Evolutionary conservation across 2,797 vertebrate species (phyloP), one percentile per base, ranked within the genome.

Genomic region (Vultur gryphus): DNA sequence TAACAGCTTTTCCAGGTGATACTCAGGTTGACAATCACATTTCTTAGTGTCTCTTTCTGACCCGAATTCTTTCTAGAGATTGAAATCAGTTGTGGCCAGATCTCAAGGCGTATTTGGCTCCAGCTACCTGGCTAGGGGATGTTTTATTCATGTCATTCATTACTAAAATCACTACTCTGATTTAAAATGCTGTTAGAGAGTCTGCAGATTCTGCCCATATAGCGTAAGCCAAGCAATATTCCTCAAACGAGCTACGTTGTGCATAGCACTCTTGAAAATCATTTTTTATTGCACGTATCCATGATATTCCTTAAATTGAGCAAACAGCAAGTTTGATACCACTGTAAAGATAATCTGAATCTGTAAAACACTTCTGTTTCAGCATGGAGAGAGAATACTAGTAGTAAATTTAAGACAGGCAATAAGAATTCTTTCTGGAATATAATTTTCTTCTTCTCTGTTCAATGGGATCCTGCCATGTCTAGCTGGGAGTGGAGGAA

Each of bases 141-240:
- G 57, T 89, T 96, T 95, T 94, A 97, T 95, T 95, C 29, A 65
- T 87, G 71, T 92, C 44, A 71, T 85, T 92, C 44, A 71, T 85
- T 85, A 87, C 51, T 80, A 49, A 85, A 87, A 90, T 75, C 70
- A 82, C 80, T 87, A 18, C 75, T 82, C 70, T 6, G 8, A 87
- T 93, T 87, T 93, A 89, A 95, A 95, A 87, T 55, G 51, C 44
- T 92, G 71, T 93, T 73, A 84, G 66, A 78, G 58, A 83, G 55
- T 29, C 84, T 77, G 48, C 73, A 82, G 90, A 79, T 94, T 90
- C 66, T 93, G 87, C 67, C 87, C 23, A 2, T 35, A 41, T 51
- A 66, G 62, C 33, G 54, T 80, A 89, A 78, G 57, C 33, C 70
- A 87, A 87, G 52, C 44, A 61, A 29, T 73, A 70, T 75, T 93